Base-by-base conservation (phyloP, 2,113 vertebrate species). In the Pelecanus crispus region DNA sequence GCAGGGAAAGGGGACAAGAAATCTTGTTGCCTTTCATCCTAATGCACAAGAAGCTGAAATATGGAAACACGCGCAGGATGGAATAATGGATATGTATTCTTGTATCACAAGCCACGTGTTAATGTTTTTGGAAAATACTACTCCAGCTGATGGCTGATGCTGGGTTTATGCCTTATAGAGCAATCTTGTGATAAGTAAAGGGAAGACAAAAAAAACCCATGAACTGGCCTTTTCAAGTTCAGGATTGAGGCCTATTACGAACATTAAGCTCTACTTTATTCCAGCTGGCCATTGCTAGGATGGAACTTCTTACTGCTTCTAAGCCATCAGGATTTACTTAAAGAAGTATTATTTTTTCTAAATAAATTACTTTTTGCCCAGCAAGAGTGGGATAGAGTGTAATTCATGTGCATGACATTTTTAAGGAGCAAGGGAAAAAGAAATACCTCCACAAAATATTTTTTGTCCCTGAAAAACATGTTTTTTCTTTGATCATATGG, bases 1-100 rank as follows among this genome's bases (percentile, higher is more conserved):
- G 2, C 0, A 0, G 13, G n/a, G n/a, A n/a, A n/a, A n/a, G 4
- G 2, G 18, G 38, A 14, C 17, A 68, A 68, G 21, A 80, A 70
- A 28, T 16, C 5, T 24, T 32, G 21, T 6, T 94, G 25, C 3
- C 12, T 58, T 58, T 75, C 6, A 6, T 85, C 8, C 5, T 66
- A 77, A 42, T 66, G 14, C 6, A 90, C 4, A 28, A 72, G 58
- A 20, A 80, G 4, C 6, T 65, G 31, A 86, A 86, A 83, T 63
- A 42, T 2, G 20, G 13, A 86, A 86, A 72, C 55, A 7, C 10
- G 65, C 79, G 13, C 25, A 71, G 25, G 13, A 38, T 36, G 3
- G 17, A 82, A 42, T 84, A 93, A 70, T 12, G 79, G 10, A 15
- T 58, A 36, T 0, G 0, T 16, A 38, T 28, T 53, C 2, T 79